Conservation (phyloP, 2,797 vertebrate species). For the Toxotes lorentzi region DNA sequence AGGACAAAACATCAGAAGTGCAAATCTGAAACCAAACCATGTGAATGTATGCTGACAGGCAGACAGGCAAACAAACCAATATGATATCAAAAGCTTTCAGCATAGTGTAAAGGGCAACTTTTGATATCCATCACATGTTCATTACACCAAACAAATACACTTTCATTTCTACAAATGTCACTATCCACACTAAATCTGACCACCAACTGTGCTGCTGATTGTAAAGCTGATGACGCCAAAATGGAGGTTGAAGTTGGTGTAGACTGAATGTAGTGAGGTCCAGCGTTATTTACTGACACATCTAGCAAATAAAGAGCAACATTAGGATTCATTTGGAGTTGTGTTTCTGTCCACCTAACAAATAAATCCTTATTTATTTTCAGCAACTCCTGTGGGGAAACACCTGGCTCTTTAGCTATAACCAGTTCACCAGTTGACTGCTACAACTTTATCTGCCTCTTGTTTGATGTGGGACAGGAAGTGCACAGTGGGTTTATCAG, state of each 20-base stretch:
- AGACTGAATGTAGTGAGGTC: not conserved
- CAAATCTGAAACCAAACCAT: not conserved
- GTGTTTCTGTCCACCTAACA: no score
- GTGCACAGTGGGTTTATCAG: no score
- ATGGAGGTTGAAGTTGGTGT: not conserved
- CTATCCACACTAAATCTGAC: no score
- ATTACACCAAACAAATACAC: not conserved
- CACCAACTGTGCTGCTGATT: not conserved
- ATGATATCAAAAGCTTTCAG: not conserved
- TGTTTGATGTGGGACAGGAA: no score
- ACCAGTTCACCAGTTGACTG: no score
- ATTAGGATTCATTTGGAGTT: no score
- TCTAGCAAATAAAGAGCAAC: no score
- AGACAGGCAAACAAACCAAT: not conserved
- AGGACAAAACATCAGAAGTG: not conserved
- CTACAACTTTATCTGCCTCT: no score
- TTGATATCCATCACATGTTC: not conserved
- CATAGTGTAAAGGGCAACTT: not conserved
- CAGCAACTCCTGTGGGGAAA: no score
- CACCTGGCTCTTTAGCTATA: no score
- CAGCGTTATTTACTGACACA: no score
- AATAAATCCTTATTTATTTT: no score
- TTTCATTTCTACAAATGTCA: not conserved
- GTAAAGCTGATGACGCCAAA: not conserved
- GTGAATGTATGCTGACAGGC: not conserved